These are phyloP conservation scores for Limnothrissa miodon DNA, from an alignment of 2,113 vertebrate genomes.

Conservation along the genomic window DNA sequence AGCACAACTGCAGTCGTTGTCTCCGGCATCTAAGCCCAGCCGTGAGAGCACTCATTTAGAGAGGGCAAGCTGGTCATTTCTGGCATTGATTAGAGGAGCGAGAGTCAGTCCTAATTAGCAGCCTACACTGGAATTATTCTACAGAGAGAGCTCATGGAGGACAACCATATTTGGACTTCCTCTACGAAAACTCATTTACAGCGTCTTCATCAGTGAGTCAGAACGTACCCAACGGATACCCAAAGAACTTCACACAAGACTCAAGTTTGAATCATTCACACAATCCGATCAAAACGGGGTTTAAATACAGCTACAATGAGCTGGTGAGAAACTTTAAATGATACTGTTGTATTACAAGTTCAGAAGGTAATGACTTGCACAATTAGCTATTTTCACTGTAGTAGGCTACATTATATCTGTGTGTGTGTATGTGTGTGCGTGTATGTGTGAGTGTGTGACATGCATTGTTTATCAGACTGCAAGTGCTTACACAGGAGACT, in stretches of 20 bases:
- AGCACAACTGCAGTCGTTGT: neutral
- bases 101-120: conserved; percentile 3
- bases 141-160: neutral
- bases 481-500: too few species aligned
- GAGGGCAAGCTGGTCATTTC: neutral
- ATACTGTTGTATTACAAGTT: neutral
- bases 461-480: too few species aligned
- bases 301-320: neutral
- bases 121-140: conserved; percentile 4
- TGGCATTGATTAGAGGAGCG: neutral
- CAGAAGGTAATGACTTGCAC: too few species aligned
- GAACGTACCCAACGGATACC: neutral
- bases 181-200: neutral
- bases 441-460: too few species aligned
- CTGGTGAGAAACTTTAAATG: neutral
- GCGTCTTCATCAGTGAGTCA: neutral
- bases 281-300: too few species aligned
- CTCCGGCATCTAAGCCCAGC: neutral
- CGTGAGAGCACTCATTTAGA: neutral
- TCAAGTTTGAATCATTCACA: too few species aligned
- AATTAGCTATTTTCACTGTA: too few species aligned
- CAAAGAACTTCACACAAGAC: neutral
- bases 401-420: too few species aligned
- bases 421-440: too few species aligned
- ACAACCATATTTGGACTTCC: conserved; percentile 6